These are phyloP conservation scores for Plebejus anna DNA, from an alignment of 2,888 invertebrate genomes.

Conservation along the genomic window DNA sequence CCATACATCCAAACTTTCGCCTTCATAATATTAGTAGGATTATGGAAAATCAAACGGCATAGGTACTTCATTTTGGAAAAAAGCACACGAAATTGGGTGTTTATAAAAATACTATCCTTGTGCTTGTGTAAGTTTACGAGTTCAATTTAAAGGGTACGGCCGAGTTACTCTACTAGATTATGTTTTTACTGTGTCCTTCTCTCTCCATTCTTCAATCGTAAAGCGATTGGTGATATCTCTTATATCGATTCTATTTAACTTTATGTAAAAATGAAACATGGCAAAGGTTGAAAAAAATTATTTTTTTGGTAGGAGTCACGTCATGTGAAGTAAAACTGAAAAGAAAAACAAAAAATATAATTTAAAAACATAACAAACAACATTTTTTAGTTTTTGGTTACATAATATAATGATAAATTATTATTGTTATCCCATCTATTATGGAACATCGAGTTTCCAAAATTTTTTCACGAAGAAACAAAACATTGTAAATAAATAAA, in stretches of 20 bases:
- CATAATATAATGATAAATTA: neutral
- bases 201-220: slow-evolving; percentile 26
- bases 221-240: slow-evolving; percentile 32
- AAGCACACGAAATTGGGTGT: too few relatives aligned
- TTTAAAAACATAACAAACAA: too few relatives aligned
- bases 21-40: too few relatives aligned
- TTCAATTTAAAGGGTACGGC: neutral
- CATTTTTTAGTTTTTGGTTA: neutral
- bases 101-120: neutral
- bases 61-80: too few relatives aligned
- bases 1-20: too few relatives aligned
- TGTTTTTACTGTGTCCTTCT: neutral
- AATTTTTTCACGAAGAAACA: neutral
- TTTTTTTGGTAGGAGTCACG: neutral
- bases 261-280: neutral
- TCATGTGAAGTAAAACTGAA: too few relatives aligned
- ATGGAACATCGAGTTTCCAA: neutral
- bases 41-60: too few relatives aligned
- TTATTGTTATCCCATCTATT: neutral
- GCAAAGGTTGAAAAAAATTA: neutral
- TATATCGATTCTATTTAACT: slow-evolving; percentile 15
- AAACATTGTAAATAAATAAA: slow-evolving; percentile 3
- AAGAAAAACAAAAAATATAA: too few relatives aligned
- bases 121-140: neutral
- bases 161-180: neutral